Evolutionary conservation across 2,888 invertebrate species (phyloP), one percentile per base, ranked within the genome.

Genomic region (Andrena praecox): DNA sequence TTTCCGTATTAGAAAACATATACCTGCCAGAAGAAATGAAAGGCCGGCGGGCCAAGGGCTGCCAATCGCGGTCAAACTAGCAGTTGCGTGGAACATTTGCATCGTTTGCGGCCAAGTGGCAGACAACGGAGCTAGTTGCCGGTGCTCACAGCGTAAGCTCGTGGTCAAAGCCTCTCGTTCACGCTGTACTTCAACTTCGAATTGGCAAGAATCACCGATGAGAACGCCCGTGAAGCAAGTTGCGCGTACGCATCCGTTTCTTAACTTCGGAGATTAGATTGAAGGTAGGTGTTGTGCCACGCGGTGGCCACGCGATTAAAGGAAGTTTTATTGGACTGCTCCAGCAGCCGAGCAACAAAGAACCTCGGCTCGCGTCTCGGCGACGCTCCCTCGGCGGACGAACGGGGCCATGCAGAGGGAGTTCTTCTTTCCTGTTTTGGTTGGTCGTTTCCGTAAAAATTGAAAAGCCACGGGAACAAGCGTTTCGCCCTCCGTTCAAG

Each of bases 101-200:
- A 73, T 73, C 73, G 73, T 56, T 66, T 73, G 67, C 67, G 73
- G 73, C 56, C 67, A 10, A 24, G 8, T 42, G n/a, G 31, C 56
- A 56, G 56, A 67, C 56, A 67, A 64, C 29, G 27, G 56, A 67
- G 54, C 52, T 54, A 16, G n/a, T 67, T 35, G 64, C 54, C 56
- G 50, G 35, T 52, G 29, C 20, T 54, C 35, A 16, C 16, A 33
- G 66, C 54, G 66, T 42, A 73, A 73, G 66, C 56, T 56, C 33
- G 56, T 29, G 73, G 73, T 73, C 24, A 6, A 16, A 10, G 16
- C 10, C 3, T 20, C 54, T 66, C 67, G 33, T 48, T 72, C 24
- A 12, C 63, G 33, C 24, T 50, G 50, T 54, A 27, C 63, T 66
- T 56, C 33, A 54, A 42, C 62, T 54, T 54, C 64, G 35, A 73